Percentiles rank a stretch among this genome's conserved stretches.
phyloP scores from a whole-genome alignment of 2,797 vertebrate genomes.

The Crypturellus tataupa region DNA sequence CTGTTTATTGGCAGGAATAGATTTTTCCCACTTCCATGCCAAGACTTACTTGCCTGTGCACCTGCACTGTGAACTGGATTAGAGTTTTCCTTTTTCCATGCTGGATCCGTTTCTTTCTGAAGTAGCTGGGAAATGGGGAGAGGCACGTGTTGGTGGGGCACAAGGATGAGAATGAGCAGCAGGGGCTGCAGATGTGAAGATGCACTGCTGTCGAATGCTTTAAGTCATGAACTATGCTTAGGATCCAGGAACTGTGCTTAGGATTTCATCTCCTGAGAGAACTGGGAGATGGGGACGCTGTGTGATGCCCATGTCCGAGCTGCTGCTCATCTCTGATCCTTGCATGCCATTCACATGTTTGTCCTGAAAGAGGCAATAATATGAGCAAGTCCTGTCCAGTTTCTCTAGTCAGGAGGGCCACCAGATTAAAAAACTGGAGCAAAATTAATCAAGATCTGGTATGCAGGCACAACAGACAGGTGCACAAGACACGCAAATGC shows the following conservation, averaged over 20 bases:
- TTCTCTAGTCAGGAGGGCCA: background rate
- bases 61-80: background rate
- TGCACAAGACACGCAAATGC: background rate
- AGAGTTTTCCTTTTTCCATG: background rate
- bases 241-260: background rate
- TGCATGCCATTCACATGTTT: rapidly evolving
- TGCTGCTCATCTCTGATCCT: background rate
- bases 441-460: background rate
- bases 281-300: background rate
- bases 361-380: background rate
- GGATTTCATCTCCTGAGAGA: background rate
- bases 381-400: background rate
- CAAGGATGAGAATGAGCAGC: background rate
- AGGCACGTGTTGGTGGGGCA: background rate
- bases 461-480: background rate
- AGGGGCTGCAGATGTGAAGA: background rate
- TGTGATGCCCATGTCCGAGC: background rate
- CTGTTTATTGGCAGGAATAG: background rate
- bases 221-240: background rate
- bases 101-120: background rate
- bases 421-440: background rate
- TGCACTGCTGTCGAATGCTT: background rate
- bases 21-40: background rate
- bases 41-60: background rate
- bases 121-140: rapidly evolving